Conservation (phyloP, 2,888 invertebrate species). For the Nomada fabriciana region DNA sequence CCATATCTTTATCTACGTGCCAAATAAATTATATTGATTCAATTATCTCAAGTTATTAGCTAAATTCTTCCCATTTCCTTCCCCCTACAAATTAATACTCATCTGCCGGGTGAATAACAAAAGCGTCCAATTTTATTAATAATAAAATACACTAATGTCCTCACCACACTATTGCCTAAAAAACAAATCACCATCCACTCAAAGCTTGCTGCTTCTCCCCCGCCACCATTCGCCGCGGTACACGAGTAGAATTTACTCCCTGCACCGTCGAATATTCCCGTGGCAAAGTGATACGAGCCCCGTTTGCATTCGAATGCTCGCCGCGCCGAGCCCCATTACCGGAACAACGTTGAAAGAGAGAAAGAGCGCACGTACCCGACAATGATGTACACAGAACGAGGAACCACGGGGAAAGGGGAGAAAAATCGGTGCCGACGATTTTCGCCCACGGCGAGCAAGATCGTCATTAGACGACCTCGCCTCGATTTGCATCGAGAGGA, state of each 20-base stretch:
- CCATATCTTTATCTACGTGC: too few species aligned
- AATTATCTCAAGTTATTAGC: too few species aligned
- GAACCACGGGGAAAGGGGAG: slow-evolving; percentile 43
- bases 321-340: slow-evolving; percentile 66
- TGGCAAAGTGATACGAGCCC: slow-evolving; percentile 76
- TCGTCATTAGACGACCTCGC: slow-evolving; percentile 78
- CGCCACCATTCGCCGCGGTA: not conserved
- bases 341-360: slow-evolving; percentile 3
- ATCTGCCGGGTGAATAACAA: too few species aligned
- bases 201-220: not conserved
- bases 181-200: too few species aligned
- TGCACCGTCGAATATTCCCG: slow-evolving; percentile 42
- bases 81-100: too few species aligned
- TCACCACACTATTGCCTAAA: not conserved
- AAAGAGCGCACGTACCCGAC: not conserved
- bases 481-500: slow-evolving; percentile 78
- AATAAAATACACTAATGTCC: too few species aligned
- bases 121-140: too few species aligned
- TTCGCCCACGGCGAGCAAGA: slow-evolving; percentile 74
- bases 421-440: slow-evolving; percentile 76
- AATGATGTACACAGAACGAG: slow-evolving; percentile 24
- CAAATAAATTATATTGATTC: too few species aligned
- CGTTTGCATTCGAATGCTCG: slow-evolving; percentile 76
- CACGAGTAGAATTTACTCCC: slow-evolving; percentile 43
- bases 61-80: too few species aligned